These are phyloP conservation scores for Hypomecis punctinalis DNA, from an alignment of 2,888 invertebrate genomes.

Conservation along the genomic window DNA sequence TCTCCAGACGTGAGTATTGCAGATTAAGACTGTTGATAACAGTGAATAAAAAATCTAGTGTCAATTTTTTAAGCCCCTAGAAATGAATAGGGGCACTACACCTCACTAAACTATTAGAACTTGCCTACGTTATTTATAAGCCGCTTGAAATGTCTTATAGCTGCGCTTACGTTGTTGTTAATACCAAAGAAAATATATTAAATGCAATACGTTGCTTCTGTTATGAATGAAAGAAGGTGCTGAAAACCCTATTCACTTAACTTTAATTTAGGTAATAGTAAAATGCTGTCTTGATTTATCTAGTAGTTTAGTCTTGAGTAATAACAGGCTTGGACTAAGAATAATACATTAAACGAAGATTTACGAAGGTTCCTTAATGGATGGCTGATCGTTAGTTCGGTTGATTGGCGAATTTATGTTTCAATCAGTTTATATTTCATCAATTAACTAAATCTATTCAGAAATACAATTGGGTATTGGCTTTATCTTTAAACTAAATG, in stretches of 20 bases:
- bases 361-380: conserved; percentile 18
- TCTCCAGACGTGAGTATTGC: too few species aligned
- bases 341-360: conserved; percentile 27
- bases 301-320: conserved; percentile 39
- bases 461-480: not conserved
- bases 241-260: not conserved
- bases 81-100: too few species aligned
- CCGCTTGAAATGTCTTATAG: too few species aligned
- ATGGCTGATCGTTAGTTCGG: conserved; percentile 13
- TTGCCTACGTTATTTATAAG: too few species aligned
- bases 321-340: conserved; percentile 28
- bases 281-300: conserved; percentile 37
- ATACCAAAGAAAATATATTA: too few species aligned
- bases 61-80: too few species aligned
- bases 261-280: not conserved
- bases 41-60: too few species aligned
- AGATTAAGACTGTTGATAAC: too few species aligned
- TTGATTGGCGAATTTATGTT: conserved; percentile 5
- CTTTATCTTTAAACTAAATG: not conserved
- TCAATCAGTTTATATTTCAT: conserved; percentile 3
- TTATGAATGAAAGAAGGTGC: too few species aligned
- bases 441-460: not conserved
- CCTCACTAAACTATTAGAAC: too few species aligned
- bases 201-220: too few species aligned
- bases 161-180: too few species aligned